Conservation (phyloP, 2,888 invertebrate genomes). For the Brachyptera risi region DNA sequence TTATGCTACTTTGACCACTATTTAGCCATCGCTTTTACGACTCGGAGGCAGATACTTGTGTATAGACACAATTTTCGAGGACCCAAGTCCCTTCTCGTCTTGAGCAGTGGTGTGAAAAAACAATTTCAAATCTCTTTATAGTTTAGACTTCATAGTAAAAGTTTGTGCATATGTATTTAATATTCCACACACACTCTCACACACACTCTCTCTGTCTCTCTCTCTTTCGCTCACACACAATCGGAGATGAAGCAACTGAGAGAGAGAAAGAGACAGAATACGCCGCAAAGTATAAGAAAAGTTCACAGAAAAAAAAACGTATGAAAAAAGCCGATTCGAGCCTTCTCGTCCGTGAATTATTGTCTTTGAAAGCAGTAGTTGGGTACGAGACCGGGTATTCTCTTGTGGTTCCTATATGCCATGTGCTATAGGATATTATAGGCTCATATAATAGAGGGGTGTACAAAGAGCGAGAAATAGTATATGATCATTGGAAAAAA, state of each 20-base stretch:
- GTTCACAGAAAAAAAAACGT: not conserved
- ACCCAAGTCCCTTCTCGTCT: not conserved
- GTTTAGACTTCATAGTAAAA: too few relatives aligned
- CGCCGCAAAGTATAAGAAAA: slow-evolving; percentile 5
- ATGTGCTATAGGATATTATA: too few relatives aligned
- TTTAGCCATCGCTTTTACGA: too few relatives aligned
- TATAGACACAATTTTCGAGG: not conserved
- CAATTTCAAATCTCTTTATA: not conserved
- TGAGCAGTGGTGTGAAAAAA: not conserved
- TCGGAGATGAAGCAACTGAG: too few relatives aligned
- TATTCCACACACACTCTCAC: too few relatives aligned
- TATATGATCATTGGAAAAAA: too few relatives aligned
- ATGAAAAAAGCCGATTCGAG: slow-evolving; percentile 13
- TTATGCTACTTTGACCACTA: not conserved
- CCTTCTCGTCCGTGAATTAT: slow-evolving; percentile 30
- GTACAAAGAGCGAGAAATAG: too few relatives aligned
- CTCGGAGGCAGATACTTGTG: not conserved
- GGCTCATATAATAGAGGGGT: too few relatives aligned
- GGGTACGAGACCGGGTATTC: not conserved
- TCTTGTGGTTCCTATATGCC: not conserved
- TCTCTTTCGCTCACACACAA: too few relatives aligned
- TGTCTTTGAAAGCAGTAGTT: slow-evolving; percentile 22
- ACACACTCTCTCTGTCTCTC: not conserved
- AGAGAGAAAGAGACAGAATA: too few relatives aligned
- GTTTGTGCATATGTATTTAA: too few relatives aligned